phyloP scores from a whole-genome alignment of 2,888 invertebrate species.

The Halictus ligatus region DNA sequence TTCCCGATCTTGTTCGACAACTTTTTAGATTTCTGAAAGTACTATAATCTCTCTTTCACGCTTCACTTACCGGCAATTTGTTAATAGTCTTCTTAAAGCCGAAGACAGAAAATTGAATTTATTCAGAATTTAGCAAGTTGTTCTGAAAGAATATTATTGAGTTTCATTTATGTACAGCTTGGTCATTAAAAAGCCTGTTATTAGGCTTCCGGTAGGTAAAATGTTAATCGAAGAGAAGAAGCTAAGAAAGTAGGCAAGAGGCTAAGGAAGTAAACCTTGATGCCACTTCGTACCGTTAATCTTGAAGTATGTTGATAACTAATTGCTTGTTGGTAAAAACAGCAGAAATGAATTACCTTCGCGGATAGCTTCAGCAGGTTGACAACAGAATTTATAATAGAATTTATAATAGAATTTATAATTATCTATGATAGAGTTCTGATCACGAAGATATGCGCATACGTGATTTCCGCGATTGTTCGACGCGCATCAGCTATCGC shows the following conservation, averaged over 20 bases:
- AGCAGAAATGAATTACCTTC: too few species aligned
- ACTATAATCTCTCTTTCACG: background rate
- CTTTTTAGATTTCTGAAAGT: background rate
- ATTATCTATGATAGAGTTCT: background rate
- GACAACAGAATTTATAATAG: too few species aligned
- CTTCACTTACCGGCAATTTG: background rate
- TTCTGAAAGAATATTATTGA: background rate
- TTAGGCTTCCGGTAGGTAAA: background rate
- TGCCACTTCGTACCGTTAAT: too few species aligned
- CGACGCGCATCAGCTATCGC: slow-evolving; percentile 16
- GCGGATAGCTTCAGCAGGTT: too few species aligned
- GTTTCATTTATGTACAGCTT: background rate
- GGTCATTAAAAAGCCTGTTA: background rate
- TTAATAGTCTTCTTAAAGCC: background rate
- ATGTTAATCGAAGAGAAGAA: background rate
- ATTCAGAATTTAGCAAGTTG: too few species aligned
- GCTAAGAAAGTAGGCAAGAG: too few species aligned
- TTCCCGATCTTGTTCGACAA: background rate
- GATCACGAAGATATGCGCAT: slow-evolving; percentile 14
- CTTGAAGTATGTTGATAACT: too few species aligned
- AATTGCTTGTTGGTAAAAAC: too few species aligned
- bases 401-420: too few species aligned
- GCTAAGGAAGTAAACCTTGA: too few species aligned
- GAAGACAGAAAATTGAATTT: too few species aligned
- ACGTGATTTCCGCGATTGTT: background rate